Evolutionary conservation across 2,797 vertebrate genomes (phyloP).

Genomic region (Xenops minutus): DNA sequence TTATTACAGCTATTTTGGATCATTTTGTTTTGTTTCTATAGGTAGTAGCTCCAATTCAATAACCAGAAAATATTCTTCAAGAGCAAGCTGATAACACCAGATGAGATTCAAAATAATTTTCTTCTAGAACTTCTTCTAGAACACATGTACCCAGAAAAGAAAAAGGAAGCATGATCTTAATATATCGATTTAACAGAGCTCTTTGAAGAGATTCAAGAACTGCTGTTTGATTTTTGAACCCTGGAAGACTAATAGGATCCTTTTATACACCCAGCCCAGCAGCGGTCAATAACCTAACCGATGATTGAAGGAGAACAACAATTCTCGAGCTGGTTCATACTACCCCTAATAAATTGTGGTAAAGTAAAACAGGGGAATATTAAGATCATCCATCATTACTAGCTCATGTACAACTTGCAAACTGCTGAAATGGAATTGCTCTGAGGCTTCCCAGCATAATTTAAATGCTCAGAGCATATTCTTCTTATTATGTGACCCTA

Average conservation of each 20-base stretch:
- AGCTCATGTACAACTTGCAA: background rate
- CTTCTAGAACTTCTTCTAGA: background rate
- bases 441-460: background rate
- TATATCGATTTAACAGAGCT: background rate
- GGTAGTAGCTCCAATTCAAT: background rate
- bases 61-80: background rate
- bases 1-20: background rate
- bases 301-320: background rate
- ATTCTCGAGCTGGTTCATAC: background rate
- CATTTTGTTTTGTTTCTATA: background rate
- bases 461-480: background rate
- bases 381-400: conserved; percentile 9
- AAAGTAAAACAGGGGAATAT: background rate
- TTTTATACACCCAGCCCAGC: background rate
- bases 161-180: background rate
- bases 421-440: background rate
- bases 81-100: background rate
- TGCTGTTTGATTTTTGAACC: background rate
- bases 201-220: background rate
- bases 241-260: background rate
- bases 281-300: background rate
- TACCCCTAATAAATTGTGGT: background rate
- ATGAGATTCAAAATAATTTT: background rate
- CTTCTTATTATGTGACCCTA: background rate
- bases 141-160: background rate